Percentiles rank a stretch among this genome's conserved stretches.
These are phyloP conservation scores for Agrotis segetum DNA, from an alignment of 2,888 invertebrate genomes.

Conservation along the genomic window DNA sequence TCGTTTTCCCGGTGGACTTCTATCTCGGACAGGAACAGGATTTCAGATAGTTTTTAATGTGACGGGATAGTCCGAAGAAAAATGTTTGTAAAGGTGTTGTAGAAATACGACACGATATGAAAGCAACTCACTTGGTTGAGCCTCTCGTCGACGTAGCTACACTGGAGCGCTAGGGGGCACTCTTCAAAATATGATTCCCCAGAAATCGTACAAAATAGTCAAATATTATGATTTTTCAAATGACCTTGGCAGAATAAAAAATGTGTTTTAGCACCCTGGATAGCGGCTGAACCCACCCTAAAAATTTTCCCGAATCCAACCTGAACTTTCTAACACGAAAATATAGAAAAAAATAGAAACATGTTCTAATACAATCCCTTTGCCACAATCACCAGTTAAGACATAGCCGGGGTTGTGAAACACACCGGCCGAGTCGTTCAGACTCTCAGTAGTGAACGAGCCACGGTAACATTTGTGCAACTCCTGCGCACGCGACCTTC, in stretches of 20 bases:
- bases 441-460: constrained; percentile 84
- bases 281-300: background rate
- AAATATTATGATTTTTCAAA: background rate
- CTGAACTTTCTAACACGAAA: constrained; percentile 29
- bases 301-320: constrained; percentile 8
- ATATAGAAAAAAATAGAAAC: constrained; percentile 46
- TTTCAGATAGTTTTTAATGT: too few relatives aligned
- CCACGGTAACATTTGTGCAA: constrained; percentile 81
- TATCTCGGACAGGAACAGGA: background rate
- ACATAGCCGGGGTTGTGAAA: constrained; percentile 87
- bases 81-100: background rate
- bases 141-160: too few relatives aligned
- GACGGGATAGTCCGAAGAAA: too few relatives aligned
- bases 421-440: constrained; percentile 67
- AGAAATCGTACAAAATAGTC: background rate
- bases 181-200: background rate
- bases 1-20: background rate
- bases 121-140: background rate
- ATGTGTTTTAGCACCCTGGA: background rate
- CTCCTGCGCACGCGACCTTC: constrained; percentile 80
- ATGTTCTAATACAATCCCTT: constrained; percentile 74
- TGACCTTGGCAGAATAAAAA: constrained; percentile 31
- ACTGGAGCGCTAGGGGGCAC: background rate
- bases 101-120: background rate
- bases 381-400: constrained; percentile 84